Conservation (phyloP, 2,113 vertebrate species). For the Hyaena hyaena region DNA sequence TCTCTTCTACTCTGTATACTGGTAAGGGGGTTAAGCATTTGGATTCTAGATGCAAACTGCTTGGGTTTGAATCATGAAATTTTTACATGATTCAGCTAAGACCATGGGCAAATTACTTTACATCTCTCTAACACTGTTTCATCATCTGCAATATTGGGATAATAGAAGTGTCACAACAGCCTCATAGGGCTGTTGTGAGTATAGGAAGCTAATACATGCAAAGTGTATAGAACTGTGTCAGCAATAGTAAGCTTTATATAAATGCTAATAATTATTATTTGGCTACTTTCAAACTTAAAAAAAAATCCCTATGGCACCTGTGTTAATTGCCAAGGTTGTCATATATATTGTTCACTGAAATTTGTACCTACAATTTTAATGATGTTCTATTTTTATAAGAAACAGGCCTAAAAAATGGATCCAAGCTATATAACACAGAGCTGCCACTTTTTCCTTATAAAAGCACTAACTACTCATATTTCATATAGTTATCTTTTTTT, state of each 20-base stretch:
- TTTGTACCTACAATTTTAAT: background rate
- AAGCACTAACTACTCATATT: background rate
- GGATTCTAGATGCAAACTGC: background rate
- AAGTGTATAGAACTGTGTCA: background rate
- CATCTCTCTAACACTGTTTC: background rate
- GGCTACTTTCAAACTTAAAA: background rate
- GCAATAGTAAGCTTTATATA: background rate
- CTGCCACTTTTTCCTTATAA: background rate
- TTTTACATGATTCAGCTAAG: background rate
- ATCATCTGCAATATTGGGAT: background rate
- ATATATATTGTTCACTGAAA: background rate
- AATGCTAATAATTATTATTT: background rate
- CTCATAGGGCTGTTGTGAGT: background rate
- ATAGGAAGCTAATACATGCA: background rate
- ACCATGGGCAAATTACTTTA: background rate
- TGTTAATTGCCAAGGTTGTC: background rate
- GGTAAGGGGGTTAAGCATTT: background rate
- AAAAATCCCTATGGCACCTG: background rate
- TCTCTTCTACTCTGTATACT: background rate
- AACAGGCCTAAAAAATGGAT: background rate
- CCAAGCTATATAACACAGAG: background rate
- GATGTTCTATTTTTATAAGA: conserved; percentile 1
- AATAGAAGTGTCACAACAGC: background rate
- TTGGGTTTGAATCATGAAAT: background rate
- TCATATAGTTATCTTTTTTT: background rate